These are phyloP conservation scores for Deroplatys truncata DNA, from an alignment of 2,888 invertebrate species.

Conservation along the genomic window DNA sequence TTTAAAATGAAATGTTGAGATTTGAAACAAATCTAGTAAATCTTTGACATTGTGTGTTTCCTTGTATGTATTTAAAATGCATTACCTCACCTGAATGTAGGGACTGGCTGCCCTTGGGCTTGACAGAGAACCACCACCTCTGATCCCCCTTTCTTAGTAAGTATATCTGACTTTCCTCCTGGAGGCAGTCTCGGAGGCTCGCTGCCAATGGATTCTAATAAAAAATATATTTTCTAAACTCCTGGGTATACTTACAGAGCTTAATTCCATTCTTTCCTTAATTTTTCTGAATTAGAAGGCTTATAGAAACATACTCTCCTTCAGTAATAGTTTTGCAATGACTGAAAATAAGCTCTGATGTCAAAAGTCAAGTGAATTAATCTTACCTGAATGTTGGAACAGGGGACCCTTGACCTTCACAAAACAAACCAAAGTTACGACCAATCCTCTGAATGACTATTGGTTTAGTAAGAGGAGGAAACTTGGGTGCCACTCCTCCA, in stretches of 20 bases:
- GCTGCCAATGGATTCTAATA: constrained; percentile 34
- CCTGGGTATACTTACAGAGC: not conserved
- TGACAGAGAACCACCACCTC: constrained; percentile 35
- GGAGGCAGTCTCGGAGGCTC: constrained; percentile 34
- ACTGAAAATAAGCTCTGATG: not conserved
- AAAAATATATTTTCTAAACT: not conserved
- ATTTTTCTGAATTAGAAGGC: not conserved
- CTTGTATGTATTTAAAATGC: constrained; percentile 11
- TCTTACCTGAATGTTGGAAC: constrained; percentile 40
- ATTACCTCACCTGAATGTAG: constrained; percentile 34
- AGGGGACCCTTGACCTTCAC: constrained; percentile 44
- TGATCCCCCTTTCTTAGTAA: constrained; percentile 1
- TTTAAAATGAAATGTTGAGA: not conserved
- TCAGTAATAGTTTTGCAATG: not conserved
- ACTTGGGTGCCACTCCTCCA: constrained; percentile 34
- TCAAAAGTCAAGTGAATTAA: not conserved
- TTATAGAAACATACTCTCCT: not conserved
- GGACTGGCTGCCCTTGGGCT: constrained; percentile 36
- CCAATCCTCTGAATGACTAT: constrained; percentile 37
- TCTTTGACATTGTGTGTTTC: not conserved
- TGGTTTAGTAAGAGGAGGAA: constrained; percentile 40
- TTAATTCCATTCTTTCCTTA: not conserved
- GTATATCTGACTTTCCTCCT: constrained; percentile 28
- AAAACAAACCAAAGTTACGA: constrained; percentile 42
- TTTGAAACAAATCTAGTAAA: not conserved